Evolutionary conservation across 2,113 vertebrate genomes (phyloP).

Genomic region (Podarcis raffonei): DNA sequence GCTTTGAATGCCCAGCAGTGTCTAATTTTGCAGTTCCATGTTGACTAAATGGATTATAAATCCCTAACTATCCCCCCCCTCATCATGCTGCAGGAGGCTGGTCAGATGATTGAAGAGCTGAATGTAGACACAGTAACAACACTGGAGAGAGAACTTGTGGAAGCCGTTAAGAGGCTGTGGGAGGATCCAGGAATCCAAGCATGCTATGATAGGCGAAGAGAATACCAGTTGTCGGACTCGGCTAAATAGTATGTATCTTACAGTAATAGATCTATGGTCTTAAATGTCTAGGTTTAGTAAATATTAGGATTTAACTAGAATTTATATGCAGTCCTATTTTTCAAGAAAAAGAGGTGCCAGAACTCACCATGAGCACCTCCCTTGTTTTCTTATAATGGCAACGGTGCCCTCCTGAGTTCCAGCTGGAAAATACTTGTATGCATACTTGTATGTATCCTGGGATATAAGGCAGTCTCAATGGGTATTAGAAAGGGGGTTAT

Average conservation of each 20-base stretch:
- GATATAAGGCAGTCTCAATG: too few relatives aligned
- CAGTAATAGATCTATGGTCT: too few relatives aligned
- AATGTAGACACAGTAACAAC: constrained; percentile 81
- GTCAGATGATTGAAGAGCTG: constrained; percentile 77
- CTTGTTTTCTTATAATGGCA: too few relatives aligned
- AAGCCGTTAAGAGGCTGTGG: constrained; percentile 83
- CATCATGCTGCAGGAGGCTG: constrained; percentile 69
- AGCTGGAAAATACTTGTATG: too few relatives aligned
- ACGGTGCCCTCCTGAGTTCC: too few relatives aligned
- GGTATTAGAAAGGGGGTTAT: too few relatives aligned
- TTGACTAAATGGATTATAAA: background rate
- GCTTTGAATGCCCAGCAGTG: background rate
- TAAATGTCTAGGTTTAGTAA: too few relatives aligned
- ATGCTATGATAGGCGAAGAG: constrained; percentile 81
- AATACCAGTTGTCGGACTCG: constrained; percentile 89
- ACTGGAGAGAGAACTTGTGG: constrained; percentile 71
- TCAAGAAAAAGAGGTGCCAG: too few relatives aligned
- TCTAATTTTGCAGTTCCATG: background rate
- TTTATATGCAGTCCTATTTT: too few relatives aligned
- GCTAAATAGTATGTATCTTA: constrained; percentile 83
- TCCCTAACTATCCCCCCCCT: background rate
- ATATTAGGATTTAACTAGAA: too few relatives aligned
- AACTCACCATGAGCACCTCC: too few relatives aligned
- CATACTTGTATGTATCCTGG: too few relatives aligned
- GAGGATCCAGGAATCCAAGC: constrained; percentile 81